phyloP scores from a whole-genome alignment of 2,797 vertebrate genomes.

The Mormyrops boulengeri region DNA sequence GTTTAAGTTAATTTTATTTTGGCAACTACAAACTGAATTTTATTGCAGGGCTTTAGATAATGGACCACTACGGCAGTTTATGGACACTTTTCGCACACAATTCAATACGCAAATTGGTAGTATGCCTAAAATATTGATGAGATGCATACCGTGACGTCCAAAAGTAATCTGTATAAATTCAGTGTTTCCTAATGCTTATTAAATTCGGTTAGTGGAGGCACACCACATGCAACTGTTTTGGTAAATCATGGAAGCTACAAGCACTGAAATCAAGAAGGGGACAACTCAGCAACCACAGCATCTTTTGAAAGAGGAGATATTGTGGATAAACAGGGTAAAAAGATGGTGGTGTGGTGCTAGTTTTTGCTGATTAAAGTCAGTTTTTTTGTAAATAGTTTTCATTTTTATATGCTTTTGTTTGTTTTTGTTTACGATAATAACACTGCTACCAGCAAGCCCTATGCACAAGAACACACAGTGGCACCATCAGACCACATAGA shows the following conservation, averaged over 20 bases:
- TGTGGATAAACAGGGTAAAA: background rate
- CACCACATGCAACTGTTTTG: background rate
- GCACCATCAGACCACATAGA: background rate
- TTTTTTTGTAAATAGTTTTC: background rate
- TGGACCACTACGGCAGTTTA: background rate
- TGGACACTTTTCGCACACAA: background rate
- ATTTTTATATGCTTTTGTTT: background rate
- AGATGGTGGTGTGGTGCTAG: background rate
- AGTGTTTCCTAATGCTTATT: background rate
- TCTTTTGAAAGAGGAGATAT: background rate
- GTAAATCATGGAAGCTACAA: background rate
- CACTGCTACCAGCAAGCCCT: background rate
- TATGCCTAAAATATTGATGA: background rate
- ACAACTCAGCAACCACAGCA: background rate
- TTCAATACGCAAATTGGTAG: background rate
- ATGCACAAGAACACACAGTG: background rate
- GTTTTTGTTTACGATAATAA: background rate
- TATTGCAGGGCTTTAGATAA: background rate
- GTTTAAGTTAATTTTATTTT: background rate
- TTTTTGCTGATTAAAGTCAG: background rate
- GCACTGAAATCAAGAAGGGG: background rate
- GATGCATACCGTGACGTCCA: background rate
- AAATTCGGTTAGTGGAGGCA: background rate
- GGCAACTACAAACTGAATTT: background rate
- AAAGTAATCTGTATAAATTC: background rate